Conservation (phyloP, 2,888 invertebrate species). For the Nymphalis c-album region DNA sequence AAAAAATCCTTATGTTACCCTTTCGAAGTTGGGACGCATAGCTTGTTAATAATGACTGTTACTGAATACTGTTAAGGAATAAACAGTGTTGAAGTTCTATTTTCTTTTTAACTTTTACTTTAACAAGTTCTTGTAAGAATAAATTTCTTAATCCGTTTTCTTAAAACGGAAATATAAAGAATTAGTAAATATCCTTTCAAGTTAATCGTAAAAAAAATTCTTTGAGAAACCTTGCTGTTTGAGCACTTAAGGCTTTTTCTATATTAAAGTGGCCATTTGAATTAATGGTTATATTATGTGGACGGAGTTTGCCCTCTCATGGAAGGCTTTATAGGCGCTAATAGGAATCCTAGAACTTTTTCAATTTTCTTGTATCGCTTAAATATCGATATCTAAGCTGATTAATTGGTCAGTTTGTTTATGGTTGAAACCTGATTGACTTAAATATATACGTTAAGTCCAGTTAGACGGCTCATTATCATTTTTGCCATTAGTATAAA, state of each 20-base stretch:
- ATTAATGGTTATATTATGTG: slow-evolving; percentile 32
- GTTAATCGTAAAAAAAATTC: slow-evolving; percentile 1
- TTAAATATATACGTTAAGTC: slow-evolving; percentile 13
- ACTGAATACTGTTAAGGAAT: no score
- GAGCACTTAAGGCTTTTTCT: slow-evolving; percentile 8
- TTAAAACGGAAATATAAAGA: background rate
- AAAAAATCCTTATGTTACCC: no score
- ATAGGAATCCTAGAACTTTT: slow-evolving; percentile 5
- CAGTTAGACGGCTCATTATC: slow-evolving; percentile 15
- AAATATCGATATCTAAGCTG: slow-evolving; percentile 17
- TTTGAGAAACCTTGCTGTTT: background rate
- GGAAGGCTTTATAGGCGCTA: slow-evolving; percentile 19
- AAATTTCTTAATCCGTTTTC: background rate
- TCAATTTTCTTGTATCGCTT: background rate
- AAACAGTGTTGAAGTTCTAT: no score
- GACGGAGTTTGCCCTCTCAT: slow-evolving; percentile 28
- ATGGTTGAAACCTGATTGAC: slow-evolving; percentile 10
- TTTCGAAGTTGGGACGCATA: no score
- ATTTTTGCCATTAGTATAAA: slow-evolving; percentile 13
- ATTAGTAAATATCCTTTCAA: background rate
- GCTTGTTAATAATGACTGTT: no score
- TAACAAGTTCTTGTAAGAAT: no score
- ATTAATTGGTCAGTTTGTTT: slow-evolving; percentile 16
- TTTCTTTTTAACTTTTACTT: no score
- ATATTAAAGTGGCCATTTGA: background rate